phyloP scores from a whole-genome alignment of 2,888 invertebrate genomes.

The Blastobasis adustella region DNA sequence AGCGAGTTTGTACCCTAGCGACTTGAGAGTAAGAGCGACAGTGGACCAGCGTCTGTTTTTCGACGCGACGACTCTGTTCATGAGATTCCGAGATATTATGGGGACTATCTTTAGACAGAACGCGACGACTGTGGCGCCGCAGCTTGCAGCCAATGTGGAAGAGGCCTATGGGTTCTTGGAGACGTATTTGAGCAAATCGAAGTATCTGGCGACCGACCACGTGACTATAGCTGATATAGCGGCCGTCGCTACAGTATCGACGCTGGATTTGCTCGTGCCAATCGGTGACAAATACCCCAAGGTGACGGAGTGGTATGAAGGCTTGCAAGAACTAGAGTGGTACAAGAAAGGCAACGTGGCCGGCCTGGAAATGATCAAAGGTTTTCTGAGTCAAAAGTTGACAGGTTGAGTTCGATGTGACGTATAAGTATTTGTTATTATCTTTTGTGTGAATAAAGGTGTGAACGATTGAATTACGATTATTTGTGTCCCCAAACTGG shows the following conservation, averaged over 20 bases:
- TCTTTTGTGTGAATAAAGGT: no score
- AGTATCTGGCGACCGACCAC: constrained; percentile 26
- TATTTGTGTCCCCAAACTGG: no score
- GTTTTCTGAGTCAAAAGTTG: neutral
- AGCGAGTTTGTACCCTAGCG: constrained; percentile 30
- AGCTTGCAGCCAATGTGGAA: constrained; percentile 2
- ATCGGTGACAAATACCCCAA: constrained; percentile 25
- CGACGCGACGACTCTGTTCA: constrained; percentile 27
- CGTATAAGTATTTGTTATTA: no score
- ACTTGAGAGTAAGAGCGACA: constrained; percentile 25
- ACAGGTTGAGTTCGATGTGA: no score
- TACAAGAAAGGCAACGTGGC: constrained; percentile 28
- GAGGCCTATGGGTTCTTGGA: constrained; percentile 32
- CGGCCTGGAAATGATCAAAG: constrained; percentile 19
- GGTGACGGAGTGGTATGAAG: constrained; percentile 25
- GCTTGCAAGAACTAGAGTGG: constrained; percentile 25
- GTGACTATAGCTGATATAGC: constrained; percentile 38
- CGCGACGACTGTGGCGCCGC: no score
- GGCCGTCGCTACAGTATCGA: constrained; percentile 25
- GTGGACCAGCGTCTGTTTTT: constrained; percentile 33
- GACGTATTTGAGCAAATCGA: constrained; percentile 27
- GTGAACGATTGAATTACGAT: no score
- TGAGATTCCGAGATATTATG: constrained; percentile 7
- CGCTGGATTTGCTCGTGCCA: constrained; percentile 24
- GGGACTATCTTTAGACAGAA: no score